These are phyloP conservation scores for Sialis lutaria DNA, from an alignment of 2,888 invertebrate genomes.

Conservation along the genomic window DNA sequence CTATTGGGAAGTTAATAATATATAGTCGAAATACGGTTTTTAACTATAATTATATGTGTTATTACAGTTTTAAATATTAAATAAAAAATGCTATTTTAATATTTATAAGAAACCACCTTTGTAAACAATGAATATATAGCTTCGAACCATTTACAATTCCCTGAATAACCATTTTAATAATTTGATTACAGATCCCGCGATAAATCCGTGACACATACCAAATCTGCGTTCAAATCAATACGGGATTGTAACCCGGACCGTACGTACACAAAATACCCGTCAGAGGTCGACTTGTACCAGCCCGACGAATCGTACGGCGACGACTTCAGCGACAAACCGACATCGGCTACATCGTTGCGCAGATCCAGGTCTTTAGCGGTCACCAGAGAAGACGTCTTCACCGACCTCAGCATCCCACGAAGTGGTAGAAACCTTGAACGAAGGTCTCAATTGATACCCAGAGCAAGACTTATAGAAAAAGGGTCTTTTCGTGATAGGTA, in stretches of 20 bases:
- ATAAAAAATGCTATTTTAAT: no score
- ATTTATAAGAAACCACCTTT: no score
- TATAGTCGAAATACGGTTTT: no score
- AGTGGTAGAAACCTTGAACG: slow-evolving; percentile 28
- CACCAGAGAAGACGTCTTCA: slow-evolving; percentile 59
- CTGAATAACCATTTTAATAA: slow-evolving; percentile 1
- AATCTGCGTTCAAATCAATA: background rate
- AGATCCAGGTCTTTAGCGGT: slow-evolving; percentile 57
- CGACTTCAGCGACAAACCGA: background rate
- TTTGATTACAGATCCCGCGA: background rate
- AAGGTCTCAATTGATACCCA: slow-evolving; percentile 61
- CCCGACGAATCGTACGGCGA: background rate
- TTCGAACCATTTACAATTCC: background rate
- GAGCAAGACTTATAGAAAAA: slow-evolving; percentile 61
- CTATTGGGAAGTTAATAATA: no score
- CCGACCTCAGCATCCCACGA: slow-evolving; percentile 45
- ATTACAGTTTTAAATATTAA: no score
- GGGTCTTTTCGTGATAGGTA: slow-evolving; percentile 59
- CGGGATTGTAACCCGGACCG: background rate
- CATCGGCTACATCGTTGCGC: slow-evolving; percentile 27
- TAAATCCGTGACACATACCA: background rate
- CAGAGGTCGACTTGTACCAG: slow-evolving; percentile 3
- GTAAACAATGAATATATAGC: no score
- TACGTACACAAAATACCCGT: slow-evolving; percentile 5
- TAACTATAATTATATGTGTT: no score